phyloP scores from a whole-genome alignment of 2,888 invertebrate species.

The Rhamphomyia laevipes region DNA sequence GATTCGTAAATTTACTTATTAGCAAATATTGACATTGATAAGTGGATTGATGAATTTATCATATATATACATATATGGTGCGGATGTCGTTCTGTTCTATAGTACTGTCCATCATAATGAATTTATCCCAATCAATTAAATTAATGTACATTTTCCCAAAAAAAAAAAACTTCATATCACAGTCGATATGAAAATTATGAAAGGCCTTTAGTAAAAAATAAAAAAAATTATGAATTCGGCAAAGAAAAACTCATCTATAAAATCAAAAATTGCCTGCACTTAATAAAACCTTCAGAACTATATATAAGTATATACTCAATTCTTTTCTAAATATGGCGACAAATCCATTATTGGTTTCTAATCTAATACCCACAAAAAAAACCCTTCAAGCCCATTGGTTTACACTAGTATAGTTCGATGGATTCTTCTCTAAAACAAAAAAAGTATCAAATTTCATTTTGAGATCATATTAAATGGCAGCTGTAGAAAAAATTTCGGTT shows the following conservation, averaged over 20 bases:
- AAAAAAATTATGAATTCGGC: too few relatives aligned
- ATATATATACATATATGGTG: background rate
- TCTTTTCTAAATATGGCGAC: background rate
- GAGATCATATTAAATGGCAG: too few relatives aligned
- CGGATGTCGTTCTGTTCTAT: constrained; percentile 2
- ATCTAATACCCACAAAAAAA: background rate
- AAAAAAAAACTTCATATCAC: background rate
- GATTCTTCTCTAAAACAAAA: too few relatives aligned
- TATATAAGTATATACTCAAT: background rate
- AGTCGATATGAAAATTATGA: too few relatives aligned
- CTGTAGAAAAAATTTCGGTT: too few relatives aligned
- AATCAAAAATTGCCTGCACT: too few relatives aligned
- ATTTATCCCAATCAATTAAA: background rate
- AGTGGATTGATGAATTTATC: constrained; percentile 13
- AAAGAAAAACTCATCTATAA: too few relatives aligned
- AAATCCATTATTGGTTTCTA: constrained; percentile 1
- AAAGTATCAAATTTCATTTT: too few relatives aligned
- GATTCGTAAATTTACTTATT: constrained; percentile 9
- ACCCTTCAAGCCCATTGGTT: too few relatives aligned
- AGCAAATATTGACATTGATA: constrained; percentile 14
- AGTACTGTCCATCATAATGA: constrained; percentile 5
- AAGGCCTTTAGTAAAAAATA: too few relatives aligned
- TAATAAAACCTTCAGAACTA: too few relatives aligned
- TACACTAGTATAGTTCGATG: too few relatives aligned
- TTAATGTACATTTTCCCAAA: background rate